Base-by-base conservation (phyloP, 2,888 invertebrate species). In the Tiliacea aurago region DNA sequence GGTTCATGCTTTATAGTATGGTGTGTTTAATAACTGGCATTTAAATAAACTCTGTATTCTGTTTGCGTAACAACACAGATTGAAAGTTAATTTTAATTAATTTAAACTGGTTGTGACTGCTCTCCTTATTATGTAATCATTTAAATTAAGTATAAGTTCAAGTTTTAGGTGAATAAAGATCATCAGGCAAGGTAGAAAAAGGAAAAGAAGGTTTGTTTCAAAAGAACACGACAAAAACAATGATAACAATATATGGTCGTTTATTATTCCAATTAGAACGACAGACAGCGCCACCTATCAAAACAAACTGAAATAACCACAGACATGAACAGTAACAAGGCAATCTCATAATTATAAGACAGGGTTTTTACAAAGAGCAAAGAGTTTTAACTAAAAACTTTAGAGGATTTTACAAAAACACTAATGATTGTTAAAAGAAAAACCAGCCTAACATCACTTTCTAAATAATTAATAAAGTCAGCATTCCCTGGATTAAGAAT, bases 271-370 rank as follows among this genome's bases (percentile, higher is more conserved):
- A 15, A 56, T 6, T 15, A 43, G 0, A 15, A n/a, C 4, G 9
- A 67, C 33, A n/a, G 15, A 23, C 47, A 75, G 47, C 75, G 75
- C 67, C 75, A 76, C 15, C 77, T 75, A 47, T 41, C 28, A 9
- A 13, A 18, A 20, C 3, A 6, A 47, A 11, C 2, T 10, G 23
- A 20, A 75, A 51, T n/a, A 13, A 20, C 13, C 51, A 18, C 23
- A 5, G 1, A 7, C 15, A 37, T 20, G 7, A 47, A 11, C 18
- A n/a, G 7, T 15, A 6, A 47, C 23, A n/a, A 63, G 15, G 3
- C 4, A 18, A 55, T n/a, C 10, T 7, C 23, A 20, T 2, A 13
- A 15, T 49, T 56, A 18, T 56, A 18, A 18, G 1, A 56, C 28
- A n/a, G 28, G 37, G n/a, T n/a, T 53, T 41, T 61, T 37, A 13